These are phyloP conservation scores for Zelostemma sp. DNA, from an alignment of 1,140 invertebrate species.

Conservation along the genomic window DNA sequence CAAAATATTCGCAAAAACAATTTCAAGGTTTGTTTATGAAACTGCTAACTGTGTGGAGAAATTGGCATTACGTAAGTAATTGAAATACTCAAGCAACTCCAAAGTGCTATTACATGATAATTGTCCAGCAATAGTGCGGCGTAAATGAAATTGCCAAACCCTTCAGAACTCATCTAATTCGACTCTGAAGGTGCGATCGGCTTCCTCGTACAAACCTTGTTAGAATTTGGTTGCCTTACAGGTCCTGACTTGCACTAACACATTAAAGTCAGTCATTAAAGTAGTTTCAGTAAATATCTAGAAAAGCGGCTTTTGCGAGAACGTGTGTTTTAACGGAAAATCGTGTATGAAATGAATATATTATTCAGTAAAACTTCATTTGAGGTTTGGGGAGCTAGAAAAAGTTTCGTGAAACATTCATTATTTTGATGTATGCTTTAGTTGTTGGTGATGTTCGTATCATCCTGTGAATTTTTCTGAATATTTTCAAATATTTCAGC, in stretches of 20 bases:
- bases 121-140: neutral
- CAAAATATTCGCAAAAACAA: neutral
- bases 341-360: conserved; percentile 9
- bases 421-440: too few species aligned
- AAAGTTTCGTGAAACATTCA: too few species aligned
- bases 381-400: too few species aligned
- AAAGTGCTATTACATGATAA: neutral
- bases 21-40: neutral
- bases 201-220: conserved; percentile 25
- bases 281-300: too few species aligned
- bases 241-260: conserved; percentile 14
- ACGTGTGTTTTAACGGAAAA: too few species aligned
- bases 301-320: too few species aligned
- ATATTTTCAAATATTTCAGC: too few species aligned
- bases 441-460: neutral
- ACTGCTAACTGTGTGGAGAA: too few species aligned
- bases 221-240: conserved; percentile 26
- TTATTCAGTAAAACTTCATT: neutral
- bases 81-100: too few species aligned
- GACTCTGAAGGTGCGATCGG: conserved; percentile 19
- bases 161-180: conserved; percentile 24
- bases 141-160: conserved; percentile 10
- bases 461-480: too few species aligned
- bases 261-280: conserved; percentile 20
- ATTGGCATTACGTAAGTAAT: too few species aligned